Percentiles rank a stretch among this genome's conserved stretches.
Evolutionary conservation across 2,888 invertebrate genomes (phyloP).

Genomic region (Nephrotoma appendiculata): DNA sequence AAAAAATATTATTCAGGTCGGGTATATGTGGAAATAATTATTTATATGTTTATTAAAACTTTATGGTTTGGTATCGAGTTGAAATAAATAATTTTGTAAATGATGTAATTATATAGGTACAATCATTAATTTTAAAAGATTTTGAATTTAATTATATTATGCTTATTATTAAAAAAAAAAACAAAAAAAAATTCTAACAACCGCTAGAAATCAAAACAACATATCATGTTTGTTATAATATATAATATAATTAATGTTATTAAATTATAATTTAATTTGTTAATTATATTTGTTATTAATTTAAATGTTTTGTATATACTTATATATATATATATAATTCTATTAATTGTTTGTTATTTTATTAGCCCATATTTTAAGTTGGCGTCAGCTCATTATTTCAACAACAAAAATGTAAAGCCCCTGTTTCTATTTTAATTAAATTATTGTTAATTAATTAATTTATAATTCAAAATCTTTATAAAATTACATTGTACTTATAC

Average conservation of each 20-base stretch:
- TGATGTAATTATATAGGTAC: background rate
- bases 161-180: background rate
- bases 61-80: background rate
- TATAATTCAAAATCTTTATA: background rate
- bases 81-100: background rate
- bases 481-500: background rate
- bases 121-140: background rate
- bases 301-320: background rate
- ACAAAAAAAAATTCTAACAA: constrained; percentile 1
- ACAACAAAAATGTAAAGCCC: background rate
- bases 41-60: background rate
- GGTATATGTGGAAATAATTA: background rate
- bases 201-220: constrained; percentile 1
- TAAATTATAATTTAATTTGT: background rate
- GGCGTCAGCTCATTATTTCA: background rate
- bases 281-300: background rate
- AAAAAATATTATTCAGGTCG: background rate
- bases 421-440: background rate
- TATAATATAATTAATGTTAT: background rate
- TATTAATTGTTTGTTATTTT: background rate
- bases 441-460: background rate
- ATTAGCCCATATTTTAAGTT: background rate
- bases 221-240: background rate
- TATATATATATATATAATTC: background rate
- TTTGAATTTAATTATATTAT: background rate